Conservation (phyloP, 2,888 invertebrate species). For the Pemphredon lugubris region DNA sequence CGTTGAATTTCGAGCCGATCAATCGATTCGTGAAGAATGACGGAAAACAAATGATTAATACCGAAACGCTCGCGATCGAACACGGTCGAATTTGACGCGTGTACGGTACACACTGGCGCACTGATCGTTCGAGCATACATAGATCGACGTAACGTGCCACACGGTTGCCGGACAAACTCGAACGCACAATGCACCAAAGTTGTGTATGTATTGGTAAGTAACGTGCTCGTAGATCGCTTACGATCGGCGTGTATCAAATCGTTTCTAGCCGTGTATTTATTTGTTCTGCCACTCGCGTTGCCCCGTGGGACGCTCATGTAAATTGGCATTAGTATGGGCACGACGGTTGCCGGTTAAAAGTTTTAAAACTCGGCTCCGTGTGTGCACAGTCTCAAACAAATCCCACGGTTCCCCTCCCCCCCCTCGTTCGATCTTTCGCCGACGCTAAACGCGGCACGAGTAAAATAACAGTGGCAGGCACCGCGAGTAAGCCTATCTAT, state of each 20-base stretch:
- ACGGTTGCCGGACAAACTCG: neutral
- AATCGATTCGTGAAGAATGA: neutral
- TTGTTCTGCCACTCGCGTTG: constrained; percentile 41
- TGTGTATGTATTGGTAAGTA: constrained; percentile 23
- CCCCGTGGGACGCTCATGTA: constrained; percentile 60
- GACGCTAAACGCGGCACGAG: constrained; percentile 28
- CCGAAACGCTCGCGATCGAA: neutral
- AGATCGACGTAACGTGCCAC: constrained; percentile 15
- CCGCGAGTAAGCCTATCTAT: constrained; percentile 50
- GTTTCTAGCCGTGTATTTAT: constrained; percentile 55
- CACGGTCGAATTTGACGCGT: constrained; percentile 8
- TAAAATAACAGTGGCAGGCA: constrained; percentile 49
- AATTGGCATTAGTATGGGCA: constrained; percentile 53
- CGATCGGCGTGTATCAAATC: constrained; percentile 59
- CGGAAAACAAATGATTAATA: constrained; percentile 7
- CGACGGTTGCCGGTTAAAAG: constrained; percentile 30
- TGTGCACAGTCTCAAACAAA: constrained; percentile 31
- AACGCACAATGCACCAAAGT: constrained; percentile 1
- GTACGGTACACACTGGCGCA: constrained; percentile 6
- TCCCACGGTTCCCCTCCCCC: constrained; percentile 64
- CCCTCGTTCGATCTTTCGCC: constrained; percentile 33
- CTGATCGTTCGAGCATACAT: constrained; percentile 9
- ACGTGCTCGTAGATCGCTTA: constrained; percentile 38
- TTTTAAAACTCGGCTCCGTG: constrained; percentile 1
- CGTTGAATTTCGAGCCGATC: neutral